Conservation (phyloP, 2,888 invertebrate species). For the Volucella inanis region DNA sequence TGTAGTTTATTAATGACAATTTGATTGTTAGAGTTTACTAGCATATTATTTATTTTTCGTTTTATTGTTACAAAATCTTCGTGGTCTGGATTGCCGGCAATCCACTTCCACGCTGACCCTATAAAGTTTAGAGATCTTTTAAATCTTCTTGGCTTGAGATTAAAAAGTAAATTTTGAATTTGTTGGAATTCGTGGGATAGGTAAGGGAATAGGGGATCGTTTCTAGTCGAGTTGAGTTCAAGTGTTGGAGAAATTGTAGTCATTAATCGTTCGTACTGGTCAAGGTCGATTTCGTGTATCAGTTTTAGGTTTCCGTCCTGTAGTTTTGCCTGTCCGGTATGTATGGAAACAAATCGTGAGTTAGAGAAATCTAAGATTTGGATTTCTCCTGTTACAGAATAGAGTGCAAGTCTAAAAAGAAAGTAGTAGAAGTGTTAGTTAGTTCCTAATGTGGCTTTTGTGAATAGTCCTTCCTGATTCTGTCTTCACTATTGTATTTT, state of each 20-base stretch:
- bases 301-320: slow-evolving; percentile 43
- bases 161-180: slow-evolving; percentile 8
- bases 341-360: slow-evolving; percentile 15
- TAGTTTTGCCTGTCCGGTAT: slow-evolving; percentile 31
- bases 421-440: slow-evolving; percentile 6
- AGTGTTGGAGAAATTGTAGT: slow-evolving; percentile 12
- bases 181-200: slow-evolving; percentile 21
- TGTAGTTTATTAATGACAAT: slow-evolving; percentile 28
- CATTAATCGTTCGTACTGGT: slow-evolving; percentile 30
- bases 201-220: slow-evolving; percentile 29
- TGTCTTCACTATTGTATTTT: slow-evolving; percentile 39
- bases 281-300: slow-evolving; percentile 63
- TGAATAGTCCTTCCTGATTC: slow-evolving; percentile 41
- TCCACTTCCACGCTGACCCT: slow-evolving; percentile 35
- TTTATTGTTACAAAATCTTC: slow-evolving; percentile 35
- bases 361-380: slow-evolving; percentile 38
- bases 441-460: slow-evolving; percentile 61
- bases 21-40: slow-evolving; percentile 23
- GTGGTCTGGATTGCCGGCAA: neutral
- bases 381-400: slow-evolving; percentile 25
- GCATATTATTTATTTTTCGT: slow-evolving; percentile 31
- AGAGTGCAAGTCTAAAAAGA: slow-evolving; percentile 23
- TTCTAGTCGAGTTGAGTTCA: slow-evolving; percentile 13
- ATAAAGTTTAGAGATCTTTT: slow-evolving; percentile 51
- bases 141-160: slow-evolving; percentile 6